Percentiles rank a stretch among this genome's conserved stretches.
These are phyloP conservation scores for Ivindomyrus marchei DNA, from an alignment of 2,113 vertebrate species.

Conservation along the genomic window DNA sequence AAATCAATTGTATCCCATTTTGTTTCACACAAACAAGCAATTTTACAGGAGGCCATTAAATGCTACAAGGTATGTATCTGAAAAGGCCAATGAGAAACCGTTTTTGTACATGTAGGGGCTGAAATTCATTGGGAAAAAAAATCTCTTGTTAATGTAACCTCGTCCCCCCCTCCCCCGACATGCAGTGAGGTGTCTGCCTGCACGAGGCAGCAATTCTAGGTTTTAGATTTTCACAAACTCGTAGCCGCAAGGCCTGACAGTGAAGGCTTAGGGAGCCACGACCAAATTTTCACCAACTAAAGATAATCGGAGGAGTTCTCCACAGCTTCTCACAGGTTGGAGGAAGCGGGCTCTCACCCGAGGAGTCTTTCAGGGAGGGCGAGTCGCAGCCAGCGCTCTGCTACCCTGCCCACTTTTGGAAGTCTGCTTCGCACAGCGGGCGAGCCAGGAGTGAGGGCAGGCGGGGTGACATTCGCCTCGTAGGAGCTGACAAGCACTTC, in stretches of 20 bases:
- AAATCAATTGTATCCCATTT: neutral
- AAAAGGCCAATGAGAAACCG: neutral
- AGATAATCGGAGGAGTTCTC: neutral
- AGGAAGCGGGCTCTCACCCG: neutral
- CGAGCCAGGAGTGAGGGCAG: neutral
- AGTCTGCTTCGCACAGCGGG: neutral
- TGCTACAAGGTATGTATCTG: neutral
- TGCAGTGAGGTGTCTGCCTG: neutral
- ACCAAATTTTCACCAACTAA: neutral
- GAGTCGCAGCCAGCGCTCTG: neutral
- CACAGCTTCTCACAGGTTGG: neutral
- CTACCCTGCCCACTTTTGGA: neutral
- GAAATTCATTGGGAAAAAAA: neutral
- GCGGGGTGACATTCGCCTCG: neutral
- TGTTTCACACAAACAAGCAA: neutral
- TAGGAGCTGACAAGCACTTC: neutral
- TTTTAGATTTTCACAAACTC: neutral
- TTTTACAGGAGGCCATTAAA: neutral
- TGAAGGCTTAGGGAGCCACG: neutral
- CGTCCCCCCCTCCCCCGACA: neutral
- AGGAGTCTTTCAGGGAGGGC: neutral
- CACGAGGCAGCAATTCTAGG: neutral
- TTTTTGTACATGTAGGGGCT: neutral
- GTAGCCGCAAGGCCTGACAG: neutral
- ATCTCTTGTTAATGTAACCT: neutral